Evolutionary conservation across 2,797 vertebrate genomes (phyloP).

Genomic region (Neosalanx taihuensis): DNA sequence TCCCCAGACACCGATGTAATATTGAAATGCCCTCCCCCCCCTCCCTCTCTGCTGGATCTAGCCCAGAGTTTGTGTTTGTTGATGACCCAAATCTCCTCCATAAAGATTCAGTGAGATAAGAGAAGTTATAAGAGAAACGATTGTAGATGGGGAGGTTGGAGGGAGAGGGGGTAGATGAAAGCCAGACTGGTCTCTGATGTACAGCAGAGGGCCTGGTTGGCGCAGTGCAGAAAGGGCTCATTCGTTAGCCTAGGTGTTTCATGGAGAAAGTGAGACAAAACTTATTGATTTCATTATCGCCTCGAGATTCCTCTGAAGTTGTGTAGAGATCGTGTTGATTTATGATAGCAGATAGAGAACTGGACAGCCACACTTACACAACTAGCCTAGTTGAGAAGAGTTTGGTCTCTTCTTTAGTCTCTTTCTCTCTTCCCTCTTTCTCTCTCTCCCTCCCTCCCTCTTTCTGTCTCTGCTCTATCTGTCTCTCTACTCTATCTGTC

Average conservation of each 20-base stretch:
- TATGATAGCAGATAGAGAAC: no score
- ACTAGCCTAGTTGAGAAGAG: no score
- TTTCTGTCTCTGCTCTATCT: no score
- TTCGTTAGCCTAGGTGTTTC: slow-evolving; percentile 9
- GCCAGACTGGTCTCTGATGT: not conserved
- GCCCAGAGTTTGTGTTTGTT: slow-evolving; percentile 11
- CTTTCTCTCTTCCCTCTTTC: no score
- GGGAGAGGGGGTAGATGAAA: slow-evolving; percentile 3
- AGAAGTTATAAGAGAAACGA: not conserved
- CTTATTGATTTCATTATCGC: slow-evolving; percentile 29
- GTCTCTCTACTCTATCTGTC: no score
- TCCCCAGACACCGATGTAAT: not conserved
- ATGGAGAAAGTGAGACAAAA: slow-evolving; percentile 16
- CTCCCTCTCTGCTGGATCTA: not conserved
- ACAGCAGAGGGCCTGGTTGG: not conserved
- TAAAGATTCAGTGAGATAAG: slow-evolving; percentile 15
- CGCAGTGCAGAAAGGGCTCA: slow-evolving; percentile 6
- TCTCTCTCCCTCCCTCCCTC: no score
- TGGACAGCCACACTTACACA: no score
- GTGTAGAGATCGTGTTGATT: no score
- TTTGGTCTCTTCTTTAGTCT: no score
- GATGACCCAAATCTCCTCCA: not conserved
- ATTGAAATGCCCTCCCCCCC: not conserved
- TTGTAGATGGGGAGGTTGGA: not conserved
- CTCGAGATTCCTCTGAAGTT: slow-evolving; percentile 16